A percentile compares a stretch with the other conserved stretches of the same genome.
Evolutionary conservation across 2,888 invertebrate genomes (phyloP).

Genomic region (Zeuzera pyrina): DNA sequence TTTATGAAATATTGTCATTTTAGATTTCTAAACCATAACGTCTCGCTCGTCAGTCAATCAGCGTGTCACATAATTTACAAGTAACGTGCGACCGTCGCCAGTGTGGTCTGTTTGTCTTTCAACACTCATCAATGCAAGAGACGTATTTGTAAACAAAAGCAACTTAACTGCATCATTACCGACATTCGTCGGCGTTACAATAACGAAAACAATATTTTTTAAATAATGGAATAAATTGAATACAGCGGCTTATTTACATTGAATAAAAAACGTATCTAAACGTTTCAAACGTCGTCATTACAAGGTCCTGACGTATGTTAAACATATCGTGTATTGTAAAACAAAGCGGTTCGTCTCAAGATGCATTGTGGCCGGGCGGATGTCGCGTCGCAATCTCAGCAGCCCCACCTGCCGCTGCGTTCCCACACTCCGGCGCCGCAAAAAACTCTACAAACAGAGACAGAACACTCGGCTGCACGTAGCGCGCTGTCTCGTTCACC

Average conservation of each 20-base stretch:
- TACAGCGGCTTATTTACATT: too few relatives aligned
- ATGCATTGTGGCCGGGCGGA: conserved; percentile 70
- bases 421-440: conserved; percentile 73
- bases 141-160: conserved; percentile 49
- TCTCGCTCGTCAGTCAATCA: conserved; percentile 15
- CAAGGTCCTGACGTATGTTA: conserved; percentile 49
- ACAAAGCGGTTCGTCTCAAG: conserved; percentile 52
- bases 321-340: conserved; percentile 54
- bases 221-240: conserved; percentile 9
- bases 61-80: conserved; percentile 13
- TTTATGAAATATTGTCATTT: too few relatives aligned
- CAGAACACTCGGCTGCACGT: conserved; percentile 26
- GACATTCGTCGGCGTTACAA: conserved; percentile 12
- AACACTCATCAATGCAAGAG: conserved; percentile 20
- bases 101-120: conserved; percentile 22
- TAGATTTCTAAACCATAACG: too few relatives aligned
- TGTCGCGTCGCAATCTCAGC: conserved; percentile 72
- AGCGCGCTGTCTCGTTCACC: conserved; percentile 45
- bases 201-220: too few relatives aligned
- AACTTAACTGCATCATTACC: conserved; percentile 25
- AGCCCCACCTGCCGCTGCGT: conserved; percentile 70
- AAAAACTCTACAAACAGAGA: conserved; percentile 63
- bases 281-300: conserved; percentile 39
- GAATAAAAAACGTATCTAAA: conserved; percentile 25
- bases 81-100: conserved; percentile 29